phyloP scores from a whole-genome alignment of 1,140 invertebrate genomes.

The Trichogramma pretiosum region DNA sequence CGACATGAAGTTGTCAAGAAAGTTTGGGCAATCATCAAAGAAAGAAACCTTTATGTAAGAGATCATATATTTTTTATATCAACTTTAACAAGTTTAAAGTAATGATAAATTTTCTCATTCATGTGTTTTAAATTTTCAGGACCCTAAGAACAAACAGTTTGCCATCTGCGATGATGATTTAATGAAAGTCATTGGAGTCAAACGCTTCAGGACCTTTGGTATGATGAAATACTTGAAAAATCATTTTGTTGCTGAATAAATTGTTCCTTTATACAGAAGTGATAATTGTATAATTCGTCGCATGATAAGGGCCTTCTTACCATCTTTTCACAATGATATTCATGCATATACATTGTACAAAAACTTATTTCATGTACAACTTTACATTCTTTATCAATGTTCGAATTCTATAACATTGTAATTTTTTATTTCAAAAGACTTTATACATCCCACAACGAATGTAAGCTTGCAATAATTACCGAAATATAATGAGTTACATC shows the following conservation, averaged over 20 bases:
- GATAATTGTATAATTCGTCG: slow-evolving; percentile 2
- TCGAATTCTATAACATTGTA: slow-evolving; percentile 6
- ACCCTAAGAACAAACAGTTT: slow-evolving; percentile 89
- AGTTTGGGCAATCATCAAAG: slow-evolving; percentile 87
- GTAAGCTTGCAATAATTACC: too few relatives aligned
- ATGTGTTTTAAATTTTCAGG: slow-evolving; percentile 41
- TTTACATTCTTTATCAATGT: neutral
- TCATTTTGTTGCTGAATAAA: slow-evolving; percentile 75
- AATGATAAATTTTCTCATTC: slow-evolving; percentile 6
- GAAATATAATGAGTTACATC: too few relatives aligned
- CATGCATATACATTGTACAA: slow-evolving; percentile 20
- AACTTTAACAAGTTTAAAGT: neutral
- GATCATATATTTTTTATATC: neutral
- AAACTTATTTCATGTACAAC: slow-evolving; percentile 6
- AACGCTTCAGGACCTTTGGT: slow-evolving; percentile 83
- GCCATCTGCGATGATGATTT: slow-evolving; percentile 88
- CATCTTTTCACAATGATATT: slow-evolving; percentile 7
- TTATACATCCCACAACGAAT: too few relatives aligned
- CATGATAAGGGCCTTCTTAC: neutral
- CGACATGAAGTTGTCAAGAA: slow-evolving; percentile 89
- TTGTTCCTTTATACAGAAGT: slow-evolving; percentile 21
- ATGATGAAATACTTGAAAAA: slow-evolving; percentile 93
- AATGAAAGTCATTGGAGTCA: slow-evolving; percentile 79
- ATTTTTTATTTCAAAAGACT: slow-evolving; percentile 18
- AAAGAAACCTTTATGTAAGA: slow-evolving; percentile 75